Evolutionary conservation across 2,113 vertebrate genomes (phyloP).

Genomic region (Eidolon helvum): DNA sequence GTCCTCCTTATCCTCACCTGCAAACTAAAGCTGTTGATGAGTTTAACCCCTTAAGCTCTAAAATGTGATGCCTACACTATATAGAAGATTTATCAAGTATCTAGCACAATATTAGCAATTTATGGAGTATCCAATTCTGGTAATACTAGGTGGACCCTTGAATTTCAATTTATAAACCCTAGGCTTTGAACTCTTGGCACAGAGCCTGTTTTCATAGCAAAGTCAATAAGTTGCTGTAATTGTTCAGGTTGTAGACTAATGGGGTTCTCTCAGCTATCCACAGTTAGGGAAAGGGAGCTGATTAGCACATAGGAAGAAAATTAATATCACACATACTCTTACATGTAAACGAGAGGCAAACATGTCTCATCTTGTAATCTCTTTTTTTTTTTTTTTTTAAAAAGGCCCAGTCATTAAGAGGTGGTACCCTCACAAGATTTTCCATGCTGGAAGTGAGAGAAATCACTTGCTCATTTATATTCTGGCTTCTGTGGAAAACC

Average conservation of each 20-base stretch:
- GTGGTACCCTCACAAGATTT: neutral
- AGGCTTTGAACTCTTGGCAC: neutral
- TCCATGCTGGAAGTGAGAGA: slow-evolving; percentile 28
- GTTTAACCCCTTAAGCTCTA: neutral
- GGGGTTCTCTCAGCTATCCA: neutral
- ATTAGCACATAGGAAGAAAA: neutral
- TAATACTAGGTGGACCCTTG: neutral
- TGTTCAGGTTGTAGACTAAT: neutral
- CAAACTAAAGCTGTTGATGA: neutral
- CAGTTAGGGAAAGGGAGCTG: neutral
- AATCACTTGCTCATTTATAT: slow-evolving; percentile 46
- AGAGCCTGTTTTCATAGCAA: slow-evolving; percentile 17
- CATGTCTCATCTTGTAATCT: neutral
- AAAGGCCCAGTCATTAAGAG: neutral
- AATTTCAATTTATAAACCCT: slow-evolving; percentile 29
- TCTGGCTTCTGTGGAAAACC: slow-evolving; percentile 65
- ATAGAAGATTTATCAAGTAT: neutral
- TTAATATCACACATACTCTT: neutral
- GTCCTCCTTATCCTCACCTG: neutral
- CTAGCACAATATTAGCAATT: neutral
- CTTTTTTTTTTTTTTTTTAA: neutral
- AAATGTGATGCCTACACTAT: neutral
- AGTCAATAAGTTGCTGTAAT: neutral
- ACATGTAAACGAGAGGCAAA: neutral
- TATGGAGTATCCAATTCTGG: neutral